Percentiles rank a stretch among this genome's conserved stretches.
Conservation (phyloP, 2,113 vertebrate genomes). For the Struthio camelus region DNA sequence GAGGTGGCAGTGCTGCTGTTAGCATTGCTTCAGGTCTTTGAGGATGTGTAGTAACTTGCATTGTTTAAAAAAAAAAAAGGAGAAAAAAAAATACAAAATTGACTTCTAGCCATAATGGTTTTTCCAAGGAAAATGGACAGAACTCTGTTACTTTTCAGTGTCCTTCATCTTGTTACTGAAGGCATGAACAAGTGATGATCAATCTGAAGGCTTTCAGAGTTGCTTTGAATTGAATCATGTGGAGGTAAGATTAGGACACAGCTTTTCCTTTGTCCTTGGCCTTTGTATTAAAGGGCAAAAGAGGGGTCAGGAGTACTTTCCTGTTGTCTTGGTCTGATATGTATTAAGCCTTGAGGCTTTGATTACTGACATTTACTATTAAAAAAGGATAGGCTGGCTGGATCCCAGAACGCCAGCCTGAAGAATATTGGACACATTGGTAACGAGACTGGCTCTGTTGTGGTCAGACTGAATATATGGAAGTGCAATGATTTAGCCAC, state of each 20-base stretch:
- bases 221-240: background rate
- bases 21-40: slow-evolving; percentile 56
- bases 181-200: background rate
- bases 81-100: background rate
- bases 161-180: background rate
- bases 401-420: background rate
- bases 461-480: background rate
- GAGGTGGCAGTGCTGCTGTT: slow-evolving; percentile 37
- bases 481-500: background rate
- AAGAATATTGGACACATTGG: background rate
- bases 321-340: background rate
- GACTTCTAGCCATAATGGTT: slow-evolving; percentile 50
- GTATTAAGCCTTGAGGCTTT: slow-evolving; percentile 38
- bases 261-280: background rate
- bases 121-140: slow-evolving; percentile 22
- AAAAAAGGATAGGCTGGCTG: background rate
- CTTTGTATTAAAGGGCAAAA: background rate
- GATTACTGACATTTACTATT: background rate
- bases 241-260: background rate
- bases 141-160: slow-evolving; percentile 3
- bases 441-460: background rate
- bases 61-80: background rate
- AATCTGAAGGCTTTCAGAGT: background rate
- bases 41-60: slow-evolving; percentile 55
- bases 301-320: background rate